These are phyloP conservation scores for Sarcoramphus papa DNA, from an alignment of 2,797 vertebrate genomes.

Conservation along the genomic window DNA sequence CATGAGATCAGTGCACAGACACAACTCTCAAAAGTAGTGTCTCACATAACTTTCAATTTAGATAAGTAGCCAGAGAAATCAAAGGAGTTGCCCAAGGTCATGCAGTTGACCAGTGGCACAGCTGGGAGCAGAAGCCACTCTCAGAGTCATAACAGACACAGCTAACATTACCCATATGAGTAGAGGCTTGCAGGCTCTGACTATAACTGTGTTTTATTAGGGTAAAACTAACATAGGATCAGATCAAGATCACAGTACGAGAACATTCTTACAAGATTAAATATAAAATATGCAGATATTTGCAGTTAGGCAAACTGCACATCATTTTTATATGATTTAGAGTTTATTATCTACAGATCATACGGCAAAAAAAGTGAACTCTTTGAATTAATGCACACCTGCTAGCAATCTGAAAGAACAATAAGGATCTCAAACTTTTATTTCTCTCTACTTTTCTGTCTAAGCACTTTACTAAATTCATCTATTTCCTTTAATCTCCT, in stretches of 20 bases:
- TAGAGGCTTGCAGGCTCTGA: not conserved
- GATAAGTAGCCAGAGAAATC: not conserved
- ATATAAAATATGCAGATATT: slow-evolving; percentile 42
- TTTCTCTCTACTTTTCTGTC: slow-evolving; percentile 41
- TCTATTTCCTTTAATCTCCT: slow-evolving; percentile 66
- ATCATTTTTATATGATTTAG: not conserved
- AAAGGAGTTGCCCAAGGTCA: not conserved
- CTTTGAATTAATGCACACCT: slow-evolving; percentile 64
- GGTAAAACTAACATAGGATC: not conserved
- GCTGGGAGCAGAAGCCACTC: not conserved
- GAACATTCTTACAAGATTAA: not conserved
- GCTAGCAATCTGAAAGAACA: slow-evolving; percentile 46
- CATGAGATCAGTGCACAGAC: not conserved
- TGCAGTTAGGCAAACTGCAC: not conserved
- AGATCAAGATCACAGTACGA: not conserved
- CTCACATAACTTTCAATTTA: not conserved
- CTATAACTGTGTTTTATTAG: not conserved
- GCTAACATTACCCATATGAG: not conserved
- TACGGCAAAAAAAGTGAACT: not conserved
- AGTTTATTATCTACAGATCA: slow-evolving; percentile 50
- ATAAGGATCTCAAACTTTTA: slow-evolving; percentile 50
- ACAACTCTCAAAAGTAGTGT: not conserved
- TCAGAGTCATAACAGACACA: not conserved
- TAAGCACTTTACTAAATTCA: slow-evolving; percentile 50
- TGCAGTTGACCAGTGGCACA: not conserved